phyloP scores from a whole-genome alignment of 2,888 invertebrate species.

The Polydrusus cervinus region DNA sequence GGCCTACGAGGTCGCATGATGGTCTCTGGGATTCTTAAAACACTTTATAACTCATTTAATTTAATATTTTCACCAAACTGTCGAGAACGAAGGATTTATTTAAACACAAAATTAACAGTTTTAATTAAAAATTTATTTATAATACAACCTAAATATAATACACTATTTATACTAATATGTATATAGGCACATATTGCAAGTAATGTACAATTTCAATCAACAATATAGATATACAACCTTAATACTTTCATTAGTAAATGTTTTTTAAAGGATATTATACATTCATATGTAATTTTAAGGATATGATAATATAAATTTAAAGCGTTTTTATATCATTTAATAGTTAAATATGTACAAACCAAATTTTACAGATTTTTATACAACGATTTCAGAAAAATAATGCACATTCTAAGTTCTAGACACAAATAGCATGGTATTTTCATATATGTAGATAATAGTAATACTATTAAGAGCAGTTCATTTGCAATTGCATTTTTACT shows the following conservation, averaged over 20 bases:
- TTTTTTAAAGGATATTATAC: slow-evolving; percentile 29
- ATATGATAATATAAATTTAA: slow-evolving; percentile 32
- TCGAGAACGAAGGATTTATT: too few species aligned
- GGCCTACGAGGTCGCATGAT: too few species aligned
- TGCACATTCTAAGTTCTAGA: neutral
- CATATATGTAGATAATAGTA: too few species aligned
- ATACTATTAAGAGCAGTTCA: too few species aligned
- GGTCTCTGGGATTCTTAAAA: too few species aligned
- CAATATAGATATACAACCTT: slow-evolving; percentile 42
- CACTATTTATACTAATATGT: slow-evolving; percentile 22
- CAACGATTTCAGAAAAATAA: slow-evolving; percentile 4
- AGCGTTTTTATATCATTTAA: slow-evolving; percentile 27
- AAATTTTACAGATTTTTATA: slow-evolving; percentile 20
- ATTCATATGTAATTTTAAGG: slow-evolving; percentile 17
- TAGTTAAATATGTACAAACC: slow-evolving; percentile 38
- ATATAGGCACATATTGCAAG: slow-evolving; percentile 49
- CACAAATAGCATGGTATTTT: too few species aligned
- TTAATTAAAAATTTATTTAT: slow-evolving; percentile 51
- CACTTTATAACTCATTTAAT: too few species aligned
- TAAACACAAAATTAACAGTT: slow-evolving; percentile 37
- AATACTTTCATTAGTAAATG: slow-evolving; percentile 31
- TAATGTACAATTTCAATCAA: slow-evolving; percentile 40
- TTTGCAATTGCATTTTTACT: too few species aligned
- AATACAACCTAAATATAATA: slow-evolving; percentile 46
- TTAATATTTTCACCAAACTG: too few species aligned